These are phyloP conservation scores for Neostethus bicornis DNA, from an alignment of 2,797 vertebrate genomes.

Conservation along the genomic window DNA sequence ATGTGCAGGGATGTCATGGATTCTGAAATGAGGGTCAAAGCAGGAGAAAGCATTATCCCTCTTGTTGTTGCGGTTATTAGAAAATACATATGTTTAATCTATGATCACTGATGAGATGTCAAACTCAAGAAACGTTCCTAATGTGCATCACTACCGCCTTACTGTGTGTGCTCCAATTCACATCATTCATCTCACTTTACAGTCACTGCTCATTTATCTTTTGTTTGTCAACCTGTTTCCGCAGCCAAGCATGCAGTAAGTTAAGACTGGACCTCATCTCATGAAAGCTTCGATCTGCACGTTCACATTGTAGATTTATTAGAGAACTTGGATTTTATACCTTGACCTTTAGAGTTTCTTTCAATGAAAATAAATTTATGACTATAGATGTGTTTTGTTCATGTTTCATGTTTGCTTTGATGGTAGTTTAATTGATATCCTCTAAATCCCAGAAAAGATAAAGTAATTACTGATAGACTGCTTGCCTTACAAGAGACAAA, in stretches of 20 bases:
- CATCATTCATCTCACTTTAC: slow-evolving; percentile 69
- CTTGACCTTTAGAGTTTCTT: slow-evolving; percentile 1
- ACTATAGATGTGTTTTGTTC: background rate
- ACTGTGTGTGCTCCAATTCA: slow-evolving; percentile 61
- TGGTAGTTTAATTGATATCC: too few species aligned
- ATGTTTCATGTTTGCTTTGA: too few species aligned
- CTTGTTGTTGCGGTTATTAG: slow-evolving; percentile 38
- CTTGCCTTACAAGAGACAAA: too few species aligned
- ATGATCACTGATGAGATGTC: slow-evolving; percentile 42
- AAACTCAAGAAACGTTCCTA: slow-evolving; percentile 53
- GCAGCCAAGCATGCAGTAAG: slow-evolving; percentile 66
- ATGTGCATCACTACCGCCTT: slow-evolving; percentile 54
- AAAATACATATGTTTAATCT: slow-evolving; percentile 48
- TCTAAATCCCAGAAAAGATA: too few species aligned
- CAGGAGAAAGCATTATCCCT: slow-evolving; percentile 40
- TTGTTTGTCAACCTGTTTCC: slow-evolving; percentile 67
- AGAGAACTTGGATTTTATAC: slow-evolving; percentile 2
- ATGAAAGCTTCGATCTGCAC: slow-evolving; percentile 43
- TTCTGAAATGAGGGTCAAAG: slow-evolving; percentile 23
- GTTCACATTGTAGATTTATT: slow-evolving; percentile 37
- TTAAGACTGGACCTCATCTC: slow-evolving; percentile 30
- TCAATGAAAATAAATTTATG: too few species aligned
- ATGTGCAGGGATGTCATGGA: background rate
- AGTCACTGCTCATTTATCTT: slow-evolving; percentile 67
- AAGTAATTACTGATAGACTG: too few species aligned